Base-by-base conservation (phyloP, 2,888 invertebrate genomes). In the Chironomus tentans region DNA sequence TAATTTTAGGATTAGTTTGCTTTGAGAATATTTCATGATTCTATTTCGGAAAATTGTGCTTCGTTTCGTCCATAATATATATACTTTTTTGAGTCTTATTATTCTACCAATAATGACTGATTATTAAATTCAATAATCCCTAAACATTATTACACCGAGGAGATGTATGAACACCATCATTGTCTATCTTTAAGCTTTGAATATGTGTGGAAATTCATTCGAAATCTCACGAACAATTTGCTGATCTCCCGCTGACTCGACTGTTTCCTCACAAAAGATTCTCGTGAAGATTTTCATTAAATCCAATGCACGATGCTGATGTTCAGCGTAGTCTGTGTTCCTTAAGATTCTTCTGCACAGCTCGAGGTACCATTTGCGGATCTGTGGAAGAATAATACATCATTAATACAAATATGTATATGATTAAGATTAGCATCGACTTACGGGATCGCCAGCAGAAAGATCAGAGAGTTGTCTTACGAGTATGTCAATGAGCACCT, bases 401-500 rank as follows among this genome's bases (percentile, higher is more conserved):
- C n/a, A n/a, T n/a, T n/a, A n/a, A n/a, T n/a, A n/a, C n/a, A 24
- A 24, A 24, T 24, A 24, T 24, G 3, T 3, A 24, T 3, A 24
- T n/a, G 62, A 65, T 21, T 21, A 77, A 76, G 80, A 79, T 72
- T 22, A 70, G 13, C n/a, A 70, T 62, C 48, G 70, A 80, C 79
- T 83, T 85, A 94, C 93, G 86, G 87, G 85, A 82, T 97, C 96
- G 28, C 94, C 95, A 4, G 95, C 90, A 65, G 94, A 92, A 78
- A 97, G 87, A 84, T 98, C 97, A 2, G 94, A 91, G 28, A 98
- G 87, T 83, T 96, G 95, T 70, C 97, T 87, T 72, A 95, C 91
- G 76, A 97, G 90, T 81, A 98, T 97, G 82, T 97, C 98, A 78
- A 97, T 91, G 77, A 97, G 88, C 65, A 97, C 97, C 84, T 93